These are phyloP conservation scores for Heliconius eleuchia DNA, from an alignment of 1,140 invertebrate genomes.

Conservation along the genomic window DNA sequence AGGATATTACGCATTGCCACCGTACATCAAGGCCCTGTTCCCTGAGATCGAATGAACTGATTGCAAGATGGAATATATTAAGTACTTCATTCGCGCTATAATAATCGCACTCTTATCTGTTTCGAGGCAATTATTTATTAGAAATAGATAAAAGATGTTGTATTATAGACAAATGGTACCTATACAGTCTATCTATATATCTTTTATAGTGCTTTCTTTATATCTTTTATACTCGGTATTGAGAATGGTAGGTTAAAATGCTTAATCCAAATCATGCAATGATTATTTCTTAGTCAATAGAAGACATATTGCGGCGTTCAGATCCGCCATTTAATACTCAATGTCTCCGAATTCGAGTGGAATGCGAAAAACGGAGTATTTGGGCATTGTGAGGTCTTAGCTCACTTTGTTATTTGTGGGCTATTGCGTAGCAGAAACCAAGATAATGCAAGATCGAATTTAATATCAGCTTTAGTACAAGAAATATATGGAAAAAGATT, in stretches of 20 bases:
- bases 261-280: no score
- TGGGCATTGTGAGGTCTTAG: no score
- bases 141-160: slow-evolving; percentile 21
- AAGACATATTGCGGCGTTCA: no score
- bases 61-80: slow-evolving; percentile 32
- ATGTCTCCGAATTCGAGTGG: no score
- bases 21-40: slow-evolving; percentile 32
- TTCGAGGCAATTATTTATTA: slow-evolving; percentile 29
- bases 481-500: background rate
- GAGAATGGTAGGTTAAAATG: no score
- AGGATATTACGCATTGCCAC: slow-evolving; percentile 33
- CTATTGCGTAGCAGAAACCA: background rate
- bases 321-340: no score
- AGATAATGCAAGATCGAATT: background rate
- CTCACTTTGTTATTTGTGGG: no score
- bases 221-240: no score
- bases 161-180: background rate
- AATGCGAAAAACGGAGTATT: no score
- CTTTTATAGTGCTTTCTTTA: no score
- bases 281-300: no score
- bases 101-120: slow-evolving; percentile 29
- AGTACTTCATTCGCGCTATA: slow-evolving; percentile 32
- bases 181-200: background rate
- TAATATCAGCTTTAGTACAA: background rate
- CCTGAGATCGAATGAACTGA: slow-evolving; percentile 26